Base-by-base conservation (phyloP, 2,797 vertebrate genomes). In the Philypnodon macrostomus region DNA sequence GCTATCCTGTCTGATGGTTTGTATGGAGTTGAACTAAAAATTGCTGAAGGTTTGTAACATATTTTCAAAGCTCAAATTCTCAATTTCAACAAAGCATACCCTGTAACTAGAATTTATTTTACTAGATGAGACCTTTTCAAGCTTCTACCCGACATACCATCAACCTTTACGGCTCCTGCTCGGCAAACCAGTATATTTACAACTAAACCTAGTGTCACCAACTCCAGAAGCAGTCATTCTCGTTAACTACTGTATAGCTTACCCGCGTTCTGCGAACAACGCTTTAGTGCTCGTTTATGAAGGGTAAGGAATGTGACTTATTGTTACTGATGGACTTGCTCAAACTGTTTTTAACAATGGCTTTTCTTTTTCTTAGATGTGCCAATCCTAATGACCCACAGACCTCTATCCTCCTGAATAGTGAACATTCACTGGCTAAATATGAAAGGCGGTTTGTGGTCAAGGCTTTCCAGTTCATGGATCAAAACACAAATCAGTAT, bases 231-330 rank as follows among this genome's bases (percentile, higher is more conserved):
- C 81, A 0, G 74, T 73, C 0, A 44, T 91, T 27, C 42, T 89
- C 1, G 84, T 91, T 7, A 84, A 90, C 31, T 90, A 91, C 65
- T 91, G 90, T 58, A 16, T 90, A 1, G 88, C 90, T 16, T 90
- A 87, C 40, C 84, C 90, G n/a, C 78, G 74, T 1, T 86, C 83
- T 2, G 87, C 84, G 9, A 80, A 9, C 12, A 88, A 77, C 12
- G 88, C 80, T 0, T 53, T 90, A 49, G 79, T 91, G 51, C 75
- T 91, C 0, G 12, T 90, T 32, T 83, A 85, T 71, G 81, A 90
- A 47, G 87, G 88, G 90, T 90, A 68, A 70, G 80, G 0, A 0
- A 27, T 11, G 8, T n/a, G n/a, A n/a, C n/a, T n/a, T n/a, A n/a
- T n/a, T n/a, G n/a, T n/a, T n/a, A n/a, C n/a, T n/a, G n/a, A n/a